These are phyloP conservation scores for Dicerorhinus sumatrensis DNA, from an alignment of 2,113 vertebrate genomes.

Conservation along the genomic window DNA sequence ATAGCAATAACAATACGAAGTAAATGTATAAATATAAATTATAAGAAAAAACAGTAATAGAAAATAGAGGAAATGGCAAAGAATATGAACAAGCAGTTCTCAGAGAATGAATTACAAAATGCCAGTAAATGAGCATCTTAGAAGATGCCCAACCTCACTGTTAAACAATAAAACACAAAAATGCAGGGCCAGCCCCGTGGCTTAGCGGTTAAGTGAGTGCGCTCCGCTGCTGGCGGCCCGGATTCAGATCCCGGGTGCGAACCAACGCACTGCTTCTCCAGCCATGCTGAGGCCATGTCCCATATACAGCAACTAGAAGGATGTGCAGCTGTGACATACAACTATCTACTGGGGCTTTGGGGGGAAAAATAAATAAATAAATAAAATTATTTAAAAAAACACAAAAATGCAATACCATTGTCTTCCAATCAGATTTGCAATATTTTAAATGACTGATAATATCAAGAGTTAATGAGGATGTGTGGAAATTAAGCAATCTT, in stretches of 20 bases:
- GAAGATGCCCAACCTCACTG: background rate
- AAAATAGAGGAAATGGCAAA: background rate
- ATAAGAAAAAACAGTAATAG: background rate
- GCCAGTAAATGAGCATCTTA: background rate
- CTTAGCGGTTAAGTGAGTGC: no score
- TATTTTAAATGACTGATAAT: slow-evolving; percentile 4
- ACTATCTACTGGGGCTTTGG: no score
- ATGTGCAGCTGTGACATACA: no score
- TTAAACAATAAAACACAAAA: background rate
- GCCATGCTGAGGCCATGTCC: no score
- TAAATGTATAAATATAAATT: background rate
- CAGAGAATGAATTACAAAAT: slow-evolving; percentile 13
- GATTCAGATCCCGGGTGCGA: no score
- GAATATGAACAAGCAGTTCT: slow-evolving; percentile 1
- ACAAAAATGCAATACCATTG: background rate
- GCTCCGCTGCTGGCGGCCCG: no score
- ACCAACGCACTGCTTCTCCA: no score
- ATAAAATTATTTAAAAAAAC: no score
- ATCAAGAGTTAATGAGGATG: background rate
- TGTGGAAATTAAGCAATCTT: background rate
- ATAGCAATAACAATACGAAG: background rate
- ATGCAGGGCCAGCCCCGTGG: no score
- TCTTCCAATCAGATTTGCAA: background rate
- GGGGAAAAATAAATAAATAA: no score
- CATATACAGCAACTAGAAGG: no score